A percentile compares a stretch with the other conserved stretches of the same genome.
These are phyloP conservation scores for Calidris pugnax DNA, from an alignment of 2,113 vertebrate species.

Conservation along the genomic window DNA sequence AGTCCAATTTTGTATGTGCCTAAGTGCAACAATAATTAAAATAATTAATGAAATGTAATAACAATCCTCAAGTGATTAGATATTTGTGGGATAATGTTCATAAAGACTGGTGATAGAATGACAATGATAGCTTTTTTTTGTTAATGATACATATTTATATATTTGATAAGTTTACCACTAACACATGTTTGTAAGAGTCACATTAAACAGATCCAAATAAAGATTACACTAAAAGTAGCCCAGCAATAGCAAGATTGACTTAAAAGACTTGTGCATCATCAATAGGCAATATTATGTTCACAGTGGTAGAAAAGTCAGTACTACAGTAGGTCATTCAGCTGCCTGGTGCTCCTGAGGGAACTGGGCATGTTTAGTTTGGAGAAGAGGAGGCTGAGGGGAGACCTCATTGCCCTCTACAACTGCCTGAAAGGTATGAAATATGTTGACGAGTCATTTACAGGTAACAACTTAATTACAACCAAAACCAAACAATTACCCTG, in stretches of 20 bases:
- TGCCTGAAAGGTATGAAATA: too few relatives aligned
- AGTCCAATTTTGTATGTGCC: not conserved
- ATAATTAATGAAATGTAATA: not conserved
- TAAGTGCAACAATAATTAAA: not conserved
- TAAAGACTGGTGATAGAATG: not conserved
- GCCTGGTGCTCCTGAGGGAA: not conserved
- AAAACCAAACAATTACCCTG: not conserved
- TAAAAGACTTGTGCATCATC: not conserved
- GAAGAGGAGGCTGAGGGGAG: too few relatives aligned
- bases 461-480: not conserved
- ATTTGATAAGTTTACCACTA: not conserved
- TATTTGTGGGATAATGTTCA: not conserved
- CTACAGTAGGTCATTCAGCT: not conserved
- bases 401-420: too few relatives aligned
- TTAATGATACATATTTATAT: not conserved
- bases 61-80: not conserved
- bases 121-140: not conserved
- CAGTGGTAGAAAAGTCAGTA: not conserved
- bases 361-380: too few relatives aligned
- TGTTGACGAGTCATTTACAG: too few relatives aligned
- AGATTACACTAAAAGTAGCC: not conserved
- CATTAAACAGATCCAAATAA: not conserved
- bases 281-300: not conserved
- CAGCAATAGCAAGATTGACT: not conserved
- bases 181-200: not conserved